A percentile compares a stretch with the other conserved stretches of the same genome.
Evolutionary conservation across 2,888 invertebrate species (phyloP).

Genomic region (Plusia festucae): DNA sequence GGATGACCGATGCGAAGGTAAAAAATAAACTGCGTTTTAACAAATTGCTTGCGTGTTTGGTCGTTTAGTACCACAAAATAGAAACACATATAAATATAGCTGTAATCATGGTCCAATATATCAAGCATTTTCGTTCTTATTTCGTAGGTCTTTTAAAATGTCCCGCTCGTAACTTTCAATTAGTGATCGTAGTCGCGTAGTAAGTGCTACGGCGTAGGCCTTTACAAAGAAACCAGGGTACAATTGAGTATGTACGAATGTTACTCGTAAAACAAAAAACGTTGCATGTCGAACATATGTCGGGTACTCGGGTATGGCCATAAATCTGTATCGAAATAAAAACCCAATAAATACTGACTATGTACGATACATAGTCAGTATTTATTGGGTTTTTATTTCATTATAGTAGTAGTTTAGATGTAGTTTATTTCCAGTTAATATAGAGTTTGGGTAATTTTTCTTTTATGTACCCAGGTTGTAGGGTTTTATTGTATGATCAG

Average conservation of each 20-base stretch:
- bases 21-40: constrained; percentile 61
- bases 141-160: neutral
- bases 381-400: too few species aligned
- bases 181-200: constrained; percentile 38
- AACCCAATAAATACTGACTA: constrained; percentile 21
- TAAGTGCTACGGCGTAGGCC: constrained; percentile 52
- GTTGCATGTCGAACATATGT: constrained; percentile 9
- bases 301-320: constrained; percentile 24
- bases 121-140: neutral
- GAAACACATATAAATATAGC: neutral
- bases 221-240: constrained; percentile 11
- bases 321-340: constrained; percentile 46
- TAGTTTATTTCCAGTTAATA: too few species aligned
- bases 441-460: too few species aligned
- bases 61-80: constrained; percentile 3
- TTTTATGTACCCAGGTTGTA: too few species aligned
- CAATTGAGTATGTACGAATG: constrained; percentile 12
- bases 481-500: too few species aligned
- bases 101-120: neutral
- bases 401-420: too few species aligned
- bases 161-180: constrained; percentile 3
- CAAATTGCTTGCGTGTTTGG: constrained; percentile 59
- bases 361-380: too few species aligned
- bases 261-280: constrained; percentile 12
- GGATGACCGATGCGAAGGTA: constrained; percentile 73